phyloP scores from a whole-genome alignment of 2,888 invertebrate genomes.

The Ferdinandea cuprea region DNA sequence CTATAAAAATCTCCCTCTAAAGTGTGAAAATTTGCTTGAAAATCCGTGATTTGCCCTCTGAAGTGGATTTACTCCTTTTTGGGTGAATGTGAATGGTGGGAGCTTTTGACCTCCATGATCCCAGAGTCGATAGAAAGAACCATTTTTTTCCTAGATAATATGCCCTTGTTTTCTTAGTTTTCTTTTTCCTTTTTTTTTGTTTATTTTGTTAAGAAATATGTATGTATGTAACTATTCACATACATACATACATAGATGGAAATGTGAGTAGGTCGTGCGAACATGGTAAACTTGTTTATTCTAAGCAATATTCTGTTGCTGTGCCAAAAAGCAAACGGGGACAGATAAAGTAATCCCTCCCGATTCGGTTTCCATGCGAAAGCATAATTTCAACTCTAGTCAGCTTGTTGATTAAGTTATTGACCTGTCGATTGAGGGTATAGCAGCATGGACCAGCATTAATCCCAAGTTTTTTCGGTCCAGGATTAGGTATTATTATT shows the following conservation, averaged over 20 bases:
- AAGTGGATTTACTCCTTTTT: constrained; percentile 53
- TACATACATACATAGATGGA: no score
- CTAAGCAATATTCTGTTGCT: constrained; percentile 50
- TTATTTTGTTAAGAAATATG: no score
- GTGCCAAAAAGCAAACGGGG: constrained; percentile 39
- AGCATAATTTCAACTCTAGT: constrained; percentile 15
- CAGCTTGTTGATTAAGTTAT: constrained; percentile 70
- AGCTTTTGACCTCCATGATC: constrained; percentile 58
- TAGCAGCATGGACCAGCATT: constrained; percentile 19
- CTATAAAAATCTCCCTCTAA: constrained; percentile 59
- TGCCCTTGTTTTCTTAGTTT: constrained; percentile 47
- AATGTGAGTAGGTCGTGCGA: constrained; percentile 62
- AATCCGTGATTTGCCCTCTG: constrained; percentile 55
- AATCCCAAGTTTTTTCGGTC: constrained; percentile 41
- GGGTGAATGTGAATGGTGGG: no score
- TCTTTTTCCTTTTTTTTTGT: not conserved
- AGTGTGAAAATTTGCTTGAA: constrained; percentile 66
- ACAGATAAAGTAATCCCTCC: constrained; percentile 22
- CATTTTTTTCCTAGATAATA: constrained; percentile 38
- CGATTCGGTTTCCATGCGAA: constrained; percentile 22
- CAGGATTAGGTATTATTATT: constrained; percentile 28
- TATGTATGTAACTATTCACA: no score
- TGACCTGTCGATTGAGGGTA: constrained; percentile 60
- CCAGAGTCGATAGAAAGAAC: constrained; percentile 37
- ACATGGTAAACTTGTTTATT: constrained; percentile 62